phyloP scores from a whole-genome alignment of 2,113 vertebrate species.

The Sialia sialis region DNA sequence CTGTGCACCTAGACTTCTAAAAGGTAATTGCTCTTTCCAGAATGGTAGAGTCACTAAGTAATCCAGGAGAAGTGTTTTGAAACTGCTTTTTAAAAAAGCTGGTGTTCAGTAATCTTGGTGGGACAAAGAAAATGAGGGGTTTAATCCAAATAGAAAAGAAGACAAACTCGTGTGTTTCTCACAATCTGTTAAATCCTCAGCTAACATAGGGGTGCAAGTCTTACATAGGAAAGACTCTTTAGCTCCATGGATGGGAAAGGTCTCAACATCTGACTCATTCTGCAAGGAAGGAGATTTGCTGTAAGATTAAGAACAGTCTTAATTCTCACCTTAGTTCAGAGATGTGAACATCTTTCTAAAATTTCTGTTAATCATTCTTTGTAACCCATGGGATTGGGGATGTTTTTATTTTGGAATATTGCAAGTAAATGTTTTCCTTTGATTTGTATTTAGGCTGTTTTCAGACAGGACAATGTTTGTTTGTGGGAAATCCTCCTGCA shows the following conservation, averaged over 20 bases:
- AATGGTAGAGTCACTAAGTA: background rate
- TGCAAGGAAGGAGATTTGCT: background rate
- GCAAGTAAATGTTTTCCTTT: background rate
- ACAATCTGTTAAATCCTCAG: background rate
- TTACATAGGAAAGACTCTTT: background rate
- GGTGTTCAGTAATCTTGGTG: background rate
- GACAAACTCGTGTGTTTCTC: background rate
- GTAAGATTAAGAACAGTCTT: background rate
- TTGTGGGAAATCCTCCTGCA: background rate
- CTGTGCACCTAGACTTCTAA: background rate
- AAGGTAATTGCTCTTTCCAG: background rate
- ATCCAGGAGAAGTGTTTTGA: background rate
- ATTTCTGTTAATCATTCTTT: background rate
- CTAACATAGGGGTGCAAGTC: rapidly evolving
- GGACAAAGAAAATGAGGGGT: background rate
- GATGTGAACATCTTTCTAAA: background rate
- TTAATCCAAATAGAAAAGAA: background rate
- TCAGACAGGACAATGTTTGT: background rate
- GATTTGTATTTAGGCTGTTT: background rate
- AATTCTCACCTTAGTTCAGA: background rate
- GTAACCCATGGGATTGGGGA: background rate
- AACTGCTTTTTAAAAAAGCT: background rate
- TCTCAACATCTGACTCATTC: background rate
- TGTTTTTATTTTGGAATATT: background rate
- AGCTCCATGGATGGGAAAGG: rapidly evolving